Base-by-base conservation (phyloP, 2,113 vertebrate genomes). In the Nycticebus coucang region DNA sequence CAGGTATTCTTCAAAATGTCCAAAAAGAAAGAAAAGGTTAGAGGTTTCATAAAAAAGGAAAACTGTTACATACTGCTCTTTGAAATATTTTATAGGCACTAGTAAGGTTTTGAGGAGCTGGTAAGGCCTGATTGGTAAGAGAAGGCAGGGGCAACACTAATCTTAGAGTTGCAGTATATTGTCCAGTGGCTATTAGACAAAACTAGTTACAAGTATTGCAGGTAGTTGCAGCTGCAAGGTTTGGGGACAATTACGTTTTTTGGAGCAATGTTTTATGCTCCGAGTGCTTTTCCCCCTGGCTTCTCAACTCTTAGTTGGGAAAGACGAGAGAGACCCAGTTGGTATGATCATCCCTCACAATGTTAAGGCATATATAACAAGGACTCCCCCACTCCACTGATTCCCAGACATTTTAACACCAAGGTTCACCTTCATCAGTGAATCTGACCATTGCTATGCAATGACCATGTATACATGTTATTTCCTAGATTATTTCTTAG, bases 401-500 rank as follows among this genome's bases (percentile, higher is more conserved):
- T n/a, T 94, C 83, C 18, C 45, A 37, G 7, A 21, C 30, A 87
- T 53, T 86, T 69, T 35, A 66, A 55, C 26, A 79, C 12, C 15
- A 62, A 79, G 24, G 13, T 53, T 21, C 22, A n/a, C 24, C 19
- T 50, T 69, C 4, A 24, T 41, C 7, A 19, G 13, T 24, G 64
- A 50, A 33, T 4, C 4, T 64, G 30, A 77, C 12, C 3, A 45
- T 82, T 95, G 7, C 57, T 71, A 13, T 55, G 24, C 59, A 13
- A 0, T 41, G 30, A 55, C 45, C 37, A 55, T 10, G 7, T 50
- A 50, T 50, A 50, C 45, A 8, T 50, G 45, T 50, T 50, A 74
- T n/a, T 92, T 92, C n/a, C 71, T 82, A 75, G 33, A 78, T 50
- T 79, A 13, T 80, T 87, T 93, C 55, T 92, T 95, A 71, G 41